These are phyloP conservation scores for Agrochola litura DNA, from an alignment of 2,888 invertebrate species.

Conservation along the genomic window DNA sequence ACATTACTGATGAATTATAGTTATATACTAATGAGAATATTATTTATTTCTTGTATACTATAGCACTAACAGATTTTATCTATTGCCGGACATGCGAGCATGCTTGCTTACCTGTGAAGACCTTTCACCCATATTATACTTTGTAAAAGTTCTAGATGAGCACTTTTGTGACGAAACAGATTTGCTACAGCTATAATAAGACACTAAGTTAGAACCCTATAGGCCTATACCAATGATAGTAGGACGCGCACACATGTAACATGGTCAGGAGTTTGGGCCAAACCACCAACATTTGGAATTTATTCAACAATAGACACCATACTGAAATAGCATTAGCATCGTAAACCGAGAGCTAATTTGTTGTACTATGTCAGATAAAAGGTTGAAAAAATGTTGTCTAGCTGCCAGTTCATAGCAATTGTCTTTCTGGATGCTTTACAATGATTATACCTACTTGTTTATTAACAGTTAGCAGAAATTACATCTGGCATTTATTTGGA, in stretches of 20 bases:
- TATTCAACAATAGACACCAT: constrained; percentile 13
- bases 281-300: constrained; percentile 29
- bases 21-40: constrained; percentile 33
- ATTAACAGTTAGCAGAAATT: neutral
- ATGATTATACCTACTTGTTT: neutral
- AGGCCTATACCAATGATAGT: constrained; percentile 39
- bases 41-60: constrained; percentile 16
- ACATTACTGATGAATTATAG: constrained; percentile 44
- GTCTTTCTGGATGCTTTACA: neutral
- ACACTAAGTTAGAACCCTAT: constrained; percentile 38
- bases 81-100: constrained; percentile 54
- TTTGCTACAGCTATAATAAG: constrained; percentile 28
- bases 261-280: constrained; percentile 73
- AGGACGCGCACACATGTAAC: constrained; percentile 54
- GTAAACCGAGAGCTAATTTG: constrained; percentile 30
- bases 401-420: neutral
- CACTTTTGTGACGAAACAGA: constrained; percentile 30
- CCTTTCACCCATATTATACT: constrained; percentile 17
- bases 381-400: constrained; percentile 24
- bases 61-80: constrained; percentile 19
- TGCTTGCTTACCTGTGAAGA: constrained; percentile 58
- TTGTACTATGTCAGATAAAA: constrained; percentile 24
- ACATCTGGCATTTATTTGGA: neutral
- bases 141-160: constrained; percentile 4
- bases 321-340: constrained; percentile 33